Evolutionary conservation across 2,113 vertebrate species (phyloP).

Genomic region (Ophiodon elongatus): DNA sequence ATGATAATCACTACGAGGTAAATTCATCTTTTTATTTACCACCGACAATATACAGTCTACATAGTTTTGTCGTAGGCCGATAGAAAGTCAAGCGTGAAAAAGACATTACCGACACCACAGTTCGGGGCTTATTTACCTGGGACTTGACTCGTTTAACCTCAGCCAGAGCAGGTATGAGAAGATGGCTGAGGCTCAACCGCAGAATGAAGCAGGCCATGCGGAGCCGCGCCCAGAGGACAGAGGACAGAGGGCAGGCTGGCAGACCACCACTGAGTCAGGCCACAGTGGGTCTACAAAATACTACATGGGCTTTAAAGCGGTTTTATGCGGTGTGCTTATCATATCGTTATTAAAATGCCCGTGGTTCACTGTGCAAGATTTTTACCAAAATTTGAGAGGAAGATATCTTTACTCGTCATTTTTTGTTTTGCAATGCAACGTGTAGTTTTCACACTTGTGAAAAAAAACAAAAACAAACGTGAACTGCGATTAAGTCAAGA

Average conservation of each 20-base stretch:
- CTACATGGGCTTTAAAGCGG: slow-evolving; percentile 25
- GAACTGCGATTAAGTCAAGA: not conserved
- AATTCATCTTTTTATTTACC: slow-evolving; percentile 7
- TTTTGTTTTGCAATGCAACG: not conserved
- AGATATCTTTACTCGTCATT: not conserved
- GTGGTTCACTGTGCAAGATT: not conserved
- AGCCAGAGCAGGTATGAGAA: slow-evolving; percentile 41
- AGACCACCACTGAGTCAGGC: slow-evolving; percentile 36
- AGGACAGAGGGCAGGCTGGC: slow-evolving; percentile 48
- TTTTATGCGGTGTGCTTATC: slow-evolving; percentile 1
- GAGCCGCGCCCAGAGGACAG: slow-evolving; percentile 53
- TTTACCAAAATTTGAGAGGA: not conserved
- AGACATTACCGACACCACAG: not conserved
- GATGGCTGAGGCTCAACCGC: slow-evolving; percentile 42
- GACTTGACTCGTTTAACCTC: slow-evolving; percentile 42
- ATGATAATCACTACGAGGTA: not conserved
- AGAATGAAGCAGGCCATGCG: slow-evolving; percentile 42
- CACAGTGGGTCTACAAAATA: slow-evolving; percentile 45
- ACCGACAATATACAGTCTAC: not conserved
- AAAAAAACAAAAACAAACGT: not conserved
- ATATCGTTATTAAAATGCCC: not conserved
- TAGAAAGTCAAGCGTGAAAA: not conserved
- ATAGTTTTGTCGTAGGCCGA: not conserved
- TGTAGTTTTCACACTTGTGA: not conserved
- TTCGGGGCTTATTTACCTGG: slow-evolving; percentile 14